Percentiles rank a stretch among this genome's conserved stretches.
Conservation (phyloP, 2,113 vertebrate genomes). For the Sinocyclocheilus rhinocerous region DNA sequence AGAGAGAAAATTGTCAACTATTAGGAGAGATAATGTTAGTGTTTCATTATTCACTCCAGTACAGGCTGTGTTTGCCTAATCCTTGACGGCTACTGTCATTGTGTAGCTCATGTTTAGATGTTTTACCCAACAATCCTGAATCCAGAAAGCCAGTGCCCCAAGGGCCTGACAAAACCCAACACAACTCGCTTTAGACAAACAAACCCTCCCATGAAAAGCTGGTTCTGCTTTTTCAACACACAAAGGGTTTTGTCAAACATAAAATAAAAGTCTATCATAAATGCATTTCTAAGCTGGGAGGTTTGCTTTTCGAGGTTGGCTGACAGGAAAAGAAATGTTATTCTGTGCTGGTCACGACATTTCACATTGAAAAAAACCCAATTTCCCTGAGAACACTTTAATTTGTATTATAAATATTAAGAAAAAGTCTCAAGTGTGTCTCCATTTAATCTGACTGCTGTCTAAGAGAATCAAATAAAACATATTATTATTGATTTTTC, state of each 20-base stretch:
- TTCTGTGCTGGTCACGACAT: neutral
- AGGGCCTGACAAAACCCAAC: constrained; percentile 34
- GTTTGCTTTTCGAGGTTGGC: neutral
- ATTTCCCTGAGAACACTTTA: neutral
- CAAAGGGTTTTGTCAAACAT: neutral
- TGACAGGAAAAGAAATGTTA: neutral
- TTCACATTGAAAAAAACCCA: neutral
- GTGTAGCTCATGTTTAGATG: constrained; percentile 7
- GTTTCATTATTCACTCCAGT: neutral
- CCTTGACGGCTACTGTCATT: constrained; percentile 24
- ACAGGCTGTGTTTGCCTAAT: neutral
- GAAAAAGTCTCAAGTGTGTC: neutral
- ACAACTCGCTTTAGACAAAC: neutral
- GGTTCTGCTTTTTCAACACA: constrained; percentile 20
- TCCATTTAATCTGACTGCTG: neutral
- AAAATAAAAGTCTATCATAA: neutral
- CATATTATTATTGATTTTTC: neutral
- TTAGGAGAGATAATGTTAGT: neutral
- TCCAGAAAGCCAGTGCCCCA: neutral
- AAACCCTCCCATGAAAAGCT: constrained; percentile 39
- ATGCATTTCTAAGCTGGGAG: neutral
- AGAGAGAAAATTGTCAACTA: neutral
- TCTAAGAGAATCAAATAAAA: neutral
- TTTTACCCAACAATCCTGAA: neutral
- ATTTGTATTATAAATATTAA: neutral